These are phyloP conservation scores for Lepus townsendii DNA, from an alignment of 2,797 vertebrate species.

Conservation along the genomic window DNA sequence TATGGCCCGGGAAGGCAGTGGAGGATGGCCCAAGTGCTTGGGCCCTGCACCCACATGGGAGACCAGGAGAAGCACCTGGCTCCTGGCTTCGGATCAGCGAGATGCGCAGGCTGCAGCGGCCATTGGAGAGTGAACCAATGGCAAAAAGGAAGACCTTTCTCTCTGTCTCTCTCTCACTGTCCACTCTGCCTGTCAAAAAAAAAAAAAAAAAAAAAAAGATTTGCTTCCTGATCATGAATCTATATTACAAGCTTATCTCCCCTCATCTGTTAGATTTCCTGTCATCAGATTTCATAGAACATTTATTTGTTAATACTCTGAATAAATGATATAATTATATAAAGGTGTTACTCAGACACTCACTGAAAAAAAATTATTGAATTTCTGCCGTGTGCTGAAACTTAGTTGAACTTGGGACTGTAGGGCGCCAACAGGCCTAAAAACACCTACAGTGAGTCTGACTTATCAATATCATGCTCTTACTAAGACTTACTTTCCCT, in stretches of 20 bases:
- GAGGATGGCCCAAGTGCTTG: no score
- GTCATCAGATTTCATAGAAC: neutral
- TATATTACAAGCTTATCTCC: neutral
- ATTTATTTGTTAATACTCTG: constrained; percentile 6
- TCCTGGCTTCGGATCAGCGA: no score
- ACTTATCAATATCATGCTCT: neutral
- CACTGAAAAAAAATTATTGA: neutral
- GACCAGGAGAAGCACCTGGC: no score
- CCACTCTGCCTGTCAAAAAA: no score
- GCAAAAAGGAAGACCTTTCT: no score
- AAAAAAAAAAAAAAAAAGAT: neutral
- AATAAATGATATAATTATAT: constrained; percentile 22
- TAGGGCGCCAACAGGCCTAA: neutral
- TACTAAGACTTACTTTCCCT: neutral
- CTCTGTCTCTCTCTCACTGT: no score
- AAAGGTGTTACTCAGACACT: neutral
- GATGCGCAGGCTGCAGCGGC: no score
- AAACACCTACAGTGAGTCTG: neutral
- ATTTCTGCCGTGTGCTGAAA: neutral
- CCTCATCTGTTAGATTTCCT: constrained; percentile 13
- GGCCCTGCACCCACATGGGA: no score
- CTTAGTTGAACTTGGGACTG: neutral
- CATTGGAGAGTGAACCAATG: no score
- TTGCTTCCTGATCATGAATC: constrained; percentile 51
- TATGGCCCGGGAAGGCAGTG: no score